Base-by-base conservation (phyloP, 2,797 vertebrate genomes). In the Paedocypris micromegethes region DNA sequence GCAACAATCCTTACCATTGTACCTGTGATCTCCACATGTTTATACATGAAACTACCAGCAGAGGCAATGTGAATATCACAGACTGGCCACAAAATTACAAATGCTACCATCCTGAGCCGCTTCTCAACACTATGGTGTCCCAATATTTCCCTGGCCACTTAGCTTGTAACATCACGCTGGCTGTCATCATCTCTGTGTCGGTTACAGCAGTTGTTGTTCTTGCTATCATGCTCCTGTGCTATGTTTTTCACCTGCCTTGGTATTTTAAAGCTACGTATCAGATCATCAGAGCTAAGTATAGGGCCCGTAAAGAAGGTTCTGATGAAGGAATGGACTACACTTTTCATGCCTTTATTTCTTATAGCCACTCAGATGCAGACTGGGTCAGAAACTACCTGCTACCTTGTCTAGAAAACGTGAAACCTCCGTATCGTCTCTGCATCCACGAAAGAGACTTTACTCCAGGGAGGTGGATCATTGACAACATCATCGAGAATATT, bases 401-500 rank as follows among this genome's bases (percentile, higher is more conserved):
- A 43, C 86, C 81, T 39, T 85, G 80, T 48, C 60, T 94, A 74
- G 93, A 94, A 78, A 82, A 78, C 68, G 70, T 72, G 39, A 73
- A 7, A 3, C 90, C 91, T 1, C 87, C 91, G 0, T 93, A 92
- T 64, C 85, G 86, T 1, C 72, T 94, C 40, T 94, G 93, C 68
- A 91, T 94, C 58, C 93, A 94, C 2, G 93, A 94, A 81, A 83
- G 92, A 51, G 93, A 94, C 80, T 94, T 94, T 78, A 87, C 81
- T 41, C 93, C 92, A 1, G 92, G 92, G 44, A 88, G 78, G 41
- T 94, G 93, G 93, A 92, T 94, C 75, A 93, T 93, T 2, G 92
- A 93, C 64, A 94, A 94, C 84, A 94, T 94, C 66, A 93, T 94
- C n/a, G 92, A 93, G 9, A 93, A 92, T 81, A 93, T 94, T 1